A percentile compares a stretch with the other conserved stretches of the same genome.
phyloP scores from a whole-genome alignment of 2,113 vertebrate species.

The Pseudolaguvia tuberculata region DNA sequence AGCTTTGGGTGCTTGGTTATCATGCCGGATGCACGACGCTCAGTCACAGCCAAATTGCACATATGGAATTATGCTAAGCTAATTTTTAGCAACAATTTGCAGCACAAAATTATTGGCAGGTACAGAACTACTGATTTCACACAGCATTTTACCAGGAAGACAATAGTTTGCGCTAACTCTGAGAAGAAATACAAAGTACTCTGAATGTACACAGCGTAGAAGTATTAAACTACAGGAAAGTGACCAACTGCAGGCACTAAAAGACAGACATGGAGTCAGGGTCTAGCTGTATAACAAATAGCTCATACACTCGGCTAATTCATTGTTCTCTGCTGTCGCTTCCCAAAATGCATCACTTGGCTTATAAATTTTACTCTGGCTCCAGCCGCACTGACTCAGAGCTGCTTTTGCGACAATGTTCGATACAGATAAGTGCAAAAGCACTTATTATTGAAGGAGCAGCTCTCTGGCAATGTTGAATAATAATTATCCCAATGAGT shows the following conservation, averaged over 20 bases:
- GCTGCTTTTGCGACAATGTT: slow-evolving; percentile 59
- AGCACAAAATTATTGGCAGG: slow-evolving; percentile 5
- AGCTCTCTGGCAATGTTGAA: slow-evolving; percentile 47
- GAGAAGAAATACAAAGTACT: background rate
- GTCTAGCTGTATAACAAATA: background rate
- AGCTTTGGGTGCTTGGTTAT: background rate
- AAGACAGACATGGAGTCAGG: background rate
- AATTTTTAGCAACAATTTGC: slow-evolving; percentile 13
- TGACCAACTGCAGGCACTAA: background rate
- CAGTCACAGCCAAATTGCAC: background rate
- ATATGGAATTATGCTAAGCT: slow-evolving; percentile 7
- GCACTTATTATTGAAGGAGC: slow-evolving; percentile 48
- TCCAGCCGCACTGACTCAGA: slow-evolving; percentile 46
- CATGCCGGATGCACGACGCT: background rate
- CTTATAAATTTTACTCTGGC: slow-evolving; percentile 26
- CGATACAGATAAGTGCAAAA: slow-evolving; percentile 56
- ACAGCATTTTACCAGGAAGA: slow-evolving; percentile 16
- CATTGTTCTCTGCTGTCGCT: background rate
- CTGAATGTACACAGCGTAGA: background rate
- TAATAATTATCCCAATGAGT: slow-evolving; percentile 48
- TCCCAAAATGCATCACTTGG: background rate
- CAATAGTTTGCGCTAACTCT: background rate
- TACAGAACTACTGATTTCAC: slow-evolving; percentile 16
- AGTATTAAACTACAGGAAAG: background rate
- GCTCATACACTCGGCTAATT: slow-evolving; percentile 4